These are phyloP conservation scores for Caretta caretta DNA, from an alignment of 2,113 vertebrate species.

Conservation along the genomic window DNA sequence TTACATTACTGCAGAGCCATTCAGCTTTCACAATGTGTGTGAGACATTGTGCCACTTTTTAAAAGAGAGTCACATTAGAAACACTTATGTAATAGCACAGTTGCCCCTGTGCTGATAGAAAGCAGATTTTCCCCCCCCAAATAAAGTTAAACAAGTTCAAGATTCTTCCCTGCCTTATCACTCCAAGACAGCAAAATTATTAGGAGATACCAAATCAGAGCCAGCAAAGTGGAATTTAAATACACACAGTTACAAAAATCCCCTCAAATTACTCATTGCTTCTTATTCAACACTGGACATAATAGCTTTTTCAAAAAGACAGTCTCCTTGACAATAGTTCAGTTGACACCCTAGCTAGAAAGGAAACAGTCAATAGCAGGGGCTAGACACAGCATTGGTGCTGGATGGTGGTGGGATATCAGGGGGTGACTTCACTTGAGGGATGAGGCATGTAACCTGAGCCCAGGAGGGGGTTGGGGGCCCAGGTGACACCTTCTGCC, in stretches of 20 bases:
- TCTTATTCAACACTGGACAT: background rate
- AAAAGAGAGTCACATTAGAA: background rate
- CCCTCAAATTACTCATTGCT: background rate
- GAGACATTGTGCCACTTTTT: background rate
- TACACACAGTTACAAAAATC: background rate
- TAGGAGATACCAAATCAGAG: background rate
- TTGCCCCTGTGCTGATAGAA: background rate
- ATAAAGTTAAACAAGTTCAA: background rate
- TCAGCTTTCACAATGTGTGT: background rate
- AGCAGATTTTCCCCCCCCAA: background rate
- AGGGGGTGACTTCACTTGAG: no score
- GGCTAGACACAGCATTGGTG: background rate
- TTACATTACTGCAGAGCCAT: background rate
- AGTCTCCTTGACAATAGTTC: accelerated
- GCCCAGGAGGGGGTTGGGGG: no score
- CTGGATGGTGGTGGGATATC: no score
- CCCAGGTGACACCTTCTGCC: no score
- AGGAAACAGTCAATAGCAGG: background rate
- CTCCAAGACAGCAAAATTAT: background rate
- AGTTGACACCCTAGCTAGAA: no score
- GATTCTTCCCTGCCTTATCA: no score
- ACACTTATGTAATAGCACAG: background rate
- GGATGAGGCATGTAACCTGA: no score
- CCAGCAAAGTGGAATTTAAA: no score
- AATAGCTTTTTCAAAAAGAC: background rate